Evolutionary conservation across 92 coral and sea anemone species (phyloP), one percentile per base, ranked within the genome.

Genomic region (Meandrina meandrites): DNA sequence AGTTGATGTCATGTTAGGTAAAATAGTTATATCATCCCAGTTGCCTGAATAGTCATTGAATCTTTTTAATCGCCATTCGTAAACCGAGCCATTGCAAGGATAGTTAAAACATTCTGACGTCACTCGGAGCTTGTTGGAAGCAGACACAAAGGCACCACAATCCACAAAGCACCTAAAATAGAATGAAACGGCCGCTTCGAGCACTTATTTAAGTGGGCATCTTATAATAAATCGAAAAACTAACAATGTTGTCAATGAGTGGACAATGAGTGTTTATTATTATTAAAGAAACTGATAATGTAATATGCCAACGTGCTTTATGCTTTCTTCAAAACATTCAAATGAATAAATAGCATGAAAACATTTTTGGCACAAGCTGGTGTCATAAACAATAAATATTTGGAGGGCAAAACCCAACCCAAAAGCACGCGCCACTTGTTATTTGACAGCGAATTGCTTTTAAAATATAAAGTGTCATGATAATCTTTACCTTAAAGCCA

Each of bases 1-100:
- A 22, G 86, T 83, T 21, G 86, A 83, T 1, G 86, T 83, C 86
- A 83, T 83, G n/a, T 83, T 83, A n/a, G 79, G 86, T 31, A 72
- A 71, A 56, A 83, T 83, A 22, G 79, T 2, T 37, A 72, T 13
- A 74, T 53, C 50, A 15, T 72, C 70, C 86, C 86, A 83, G 0
- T 21, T 54, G 36, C 34, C 28, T 51, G 86, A 18, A 11, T n/a
- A 16, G 28, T 53, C 79, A 21, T 71, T 51, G 11, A 51, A 17
- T 53, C 31, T 51, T 30, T 35, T 50, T 1, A 82, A 45, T 10
- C 68, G 86, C 86, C 86, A 82, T 35, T 71, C 35, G 24, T 71
- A 71, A 70, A 13, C 51, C 9, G 86, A 82, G 13, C 86, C 79
- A 71, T 71, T 82, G 40, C 86, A 82, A 1, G 86, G 68, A 8